phyloP scores from a whole-genome alignment of 2,888 invertebrate species.

The Taenaris catops region DNA sequence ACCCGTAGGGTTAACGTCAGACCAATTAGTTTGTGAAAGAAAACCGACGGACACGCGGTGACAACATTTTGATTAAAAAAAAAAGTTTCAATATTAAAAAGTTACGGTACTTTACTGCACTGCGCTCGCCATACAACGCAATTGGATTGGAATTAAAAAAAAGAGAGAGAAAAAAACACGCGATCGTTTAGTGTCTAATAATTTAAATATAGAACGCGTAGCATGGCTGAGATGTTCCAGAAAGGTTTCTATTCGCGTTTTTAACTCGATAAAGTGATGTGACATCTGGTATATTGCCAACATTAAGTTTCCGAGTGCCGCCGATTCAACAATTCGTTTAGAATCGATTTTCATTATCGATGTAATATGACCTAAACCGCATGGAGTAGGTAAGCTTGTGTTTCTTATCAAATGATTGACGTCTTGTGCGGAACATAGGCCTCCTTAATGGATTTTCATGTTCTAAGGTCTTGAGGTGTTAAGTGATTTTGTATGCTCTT shows the following conservation, averaged over 20 bases:
- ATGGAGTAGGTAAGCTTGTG: too few species aligned
- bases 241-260: slow-evolving; percentile 3
- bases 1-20: slow-evolving; percentile 61
- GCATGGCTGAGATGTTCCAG: slow-evolving; percentile 3
- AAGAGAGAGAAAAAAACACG: too few species aligned
- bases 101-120: slow-evolving; percentile 24
- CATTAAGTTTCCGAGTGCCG: not conserved
- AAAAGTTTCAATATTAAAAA: slow-evolving; percentile 34
- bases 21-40: slow-evolving; percentile 75
- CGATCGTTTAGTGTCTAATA: slow-evolving; percentile 11
- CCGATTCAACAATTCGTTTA: not conserved
- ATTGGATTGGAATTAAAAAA: slow-evolving; percentile 13
- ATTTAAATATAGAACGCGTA: slow-evolving; percentile 9
- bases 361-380: too few species aligned
- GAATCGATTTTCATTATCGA: too few species aligned
- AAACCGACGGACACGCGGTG: slow-evolving; percentile 60
- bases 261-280: slow-evolving; percentile 2
- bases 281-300: not conserved
- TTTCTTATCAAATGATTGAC: too few species aligned
- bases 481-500: too few species aligned
- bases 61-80: slow-evolving; percentile 37
- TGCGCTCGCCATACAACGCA: slow-evolving; percentile 8
- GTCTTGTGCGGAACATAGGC: too few species aligned
- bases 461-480: too few species aligned
- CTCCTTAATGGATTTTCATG: too few species aligned